A percentile compares a stretch with the other conserved stretches of the same genome.
Conservation (phyloP, 1,140 invertebrate species). For the Ctenoplectra terminalis region DNA sequence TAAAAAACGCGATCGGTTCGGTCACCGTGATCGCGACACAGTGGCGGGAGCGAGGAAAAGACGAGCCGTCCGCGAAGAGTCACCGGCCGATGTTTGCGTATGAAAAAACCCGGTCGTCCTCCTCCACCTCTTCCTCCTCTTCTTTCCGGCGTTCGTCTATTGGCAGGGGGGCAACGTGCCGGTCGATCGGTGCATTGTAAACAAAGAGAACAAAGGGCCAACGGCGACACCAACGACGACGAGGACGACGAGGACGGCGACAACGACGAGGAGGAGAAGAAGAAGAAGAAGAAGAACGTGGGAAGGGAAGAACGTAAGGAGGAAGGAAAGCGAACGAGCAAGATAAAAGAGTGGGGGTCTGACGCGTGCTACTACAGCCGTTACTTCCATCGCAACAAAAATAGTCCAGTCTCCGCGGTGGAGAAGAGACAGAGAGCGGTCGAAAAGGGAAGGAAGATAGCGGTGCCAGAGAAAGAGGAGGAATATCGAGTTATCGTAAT, state of each 20-base stretch:
- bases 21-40: neutral
- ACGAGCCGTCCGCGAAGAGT: conserved; percentile 36
- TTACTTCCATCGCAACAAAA: conserved; percentile 63
- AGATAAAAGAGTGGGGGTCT: conserved; percentile 43
- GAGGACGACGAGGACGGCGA: conserved; percentile 53
- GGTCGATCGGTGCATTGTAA: conserved; percentile 50
- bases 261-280: conserved; percentile 18
- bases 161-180: conserved; percentile 50
- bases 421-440: conserved; percentile 9
- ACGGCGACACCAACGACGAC: conserved; percentile 52
- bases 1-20: conserved; percentile 1
- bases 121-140: conserved; percentile 55
- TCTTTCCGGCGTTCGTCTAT: conserved; percentile 55
- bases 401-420: conserved; percentile 55
- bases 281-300: conserved; percentile 3
- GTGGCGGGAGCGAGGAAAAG: neutral
- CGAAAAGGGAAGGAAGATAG: conserved; percentile 28
- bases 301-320: conserved; percentile 46
- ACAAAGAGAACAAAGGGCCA: conserved; percentile 52
- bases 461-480: conserved; percentile 11
- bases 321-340: conserved; percentile 50
- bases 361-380: conserved; percentile 63
- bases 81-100: conserved; percentile 65
- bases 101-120: conserved; percentile 63
- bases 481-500: conserved; percentile 32